phyloP scores from a whole-genome alignment of 2,797 vertebrate species.

The Phrynocephalus forsythii region DNA sequence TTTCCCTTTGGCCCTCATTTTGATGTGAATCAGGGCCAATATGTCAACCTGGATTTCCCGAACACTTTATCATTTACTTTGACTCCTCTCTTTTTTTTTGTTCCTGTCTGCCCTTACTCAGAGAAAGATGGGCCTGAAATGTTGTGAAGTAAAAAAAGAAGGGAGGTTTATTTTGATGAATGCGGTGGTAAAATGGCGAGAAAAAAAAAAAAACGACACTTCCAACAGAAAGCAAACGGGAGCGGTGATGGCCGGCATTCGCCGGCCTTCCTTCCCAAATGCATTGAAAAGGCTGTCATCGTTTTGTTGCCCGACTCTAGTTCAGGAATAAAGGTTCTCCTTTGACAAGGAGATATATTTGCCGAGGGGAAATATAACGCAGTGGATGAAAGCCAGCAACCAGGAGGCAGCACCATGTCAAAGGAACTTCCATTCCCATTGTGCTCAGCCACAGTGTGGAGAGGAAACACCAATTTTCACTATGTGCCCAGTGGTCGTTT shows the following conservation, averaged over 20 bases:
- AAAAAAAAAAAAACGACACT: slow-evolving; percentile 70
- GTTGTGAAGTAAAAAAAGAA: slow-evolving; percentile 60
- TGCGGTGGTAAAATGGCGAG: slow-evolving; percentile 66
- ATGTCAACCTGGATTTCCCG: slow-evolving; percentile 69
- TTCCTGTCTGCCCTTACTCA: slow-evolving; percentile 54
- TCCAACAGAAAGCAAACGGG: slow-evolving; percentile 49
- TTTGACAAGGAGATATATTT: slow-evolving; percentile 27
- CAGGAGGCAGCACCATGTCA: neutral
- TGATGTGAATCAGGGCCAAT: slow-evolving; percentile 30
- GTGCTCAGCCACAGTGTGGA: neutral
- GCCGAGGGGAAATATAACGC: no score
- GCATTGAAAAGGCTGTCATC: neutral
- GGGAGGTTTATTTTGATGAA: slow-evolving; percentile 45
- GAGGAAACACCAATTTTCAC: no score
- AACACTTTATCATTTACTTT: slow-evolving; percentile 67
- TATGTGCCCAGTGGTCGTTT: no score
- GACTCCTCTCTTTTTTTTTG: slow-evolving; percentile 58
- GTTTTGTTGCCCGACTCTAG: neutral
- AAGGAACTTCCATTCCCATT: neutral
- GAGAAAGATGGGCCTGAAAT: slow-evolving; percentile 38
- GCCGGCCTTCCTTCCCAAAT: slow-evolving; percentile 52
- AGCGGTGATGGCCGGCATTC: slow-evolving; percentile 40
- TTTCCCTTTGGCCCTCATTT: slow-evolving; percentile 51
- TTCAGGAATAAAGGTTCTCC: slow-evolving; percentile 34
- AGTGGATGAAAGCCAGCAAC: neutral